phyloP scores from a whole-genome alignment of 2,888 invertebrate species.

The Chromoteleia sp. region DNA sequence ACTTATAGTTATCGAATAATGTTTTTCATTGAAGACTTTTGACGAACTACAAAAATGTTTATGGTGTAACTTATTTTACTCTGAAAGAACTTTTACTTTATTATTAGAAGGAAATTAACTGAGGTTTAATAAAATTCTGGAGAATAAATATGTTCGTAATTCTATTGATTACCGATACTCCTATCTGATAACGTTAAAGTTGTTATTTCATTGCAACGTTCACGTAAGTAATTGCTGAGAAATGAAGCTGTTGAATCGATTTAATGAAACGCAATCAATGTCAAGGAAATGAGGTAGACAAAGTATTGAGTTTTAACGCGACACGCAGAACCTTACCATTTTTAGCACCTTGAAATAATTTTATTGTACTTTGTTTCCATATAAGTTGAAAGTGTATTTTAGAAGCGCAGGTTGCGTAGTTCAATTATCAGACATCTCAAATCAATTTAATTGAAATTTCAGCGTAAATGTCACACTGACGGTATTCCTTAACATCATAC shows the following conservation, averaged over 20 bases:
- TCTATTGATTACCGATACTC: constrained; percentile 10
- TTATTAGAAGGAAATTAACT: too few relatives aligned
- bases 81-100: too few relatives aligned
- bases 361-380: background rate
- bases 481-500: too few relatives aligned
- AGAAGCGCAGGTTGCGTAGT: too few relatives aligned
- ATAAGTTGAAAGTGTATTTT: too few relatives aligned
- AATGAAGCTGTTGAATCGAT: constrained; percentile 34
- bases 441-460: constrained; percentile 1
- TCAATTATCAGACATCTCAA: too few relatives aligned
- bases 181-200: constrained; percentile 15
- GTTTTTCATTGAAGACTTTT: background rate
- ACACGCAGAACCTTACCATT: background rate
- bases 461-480: background rate
- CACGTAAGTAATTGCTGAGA: constrained; percentile 21
- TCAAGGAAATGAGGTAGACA: constrained; percentile 30
- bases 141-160: constrained; percentile 25
- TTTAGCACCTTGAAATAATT: background rate
- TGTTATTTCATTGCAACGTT: constrained; percentile 23
- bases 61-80: too few relatives aligned
- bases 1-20: too few relatives aligned
- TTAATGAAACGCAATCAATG: constrained; percentile 47
- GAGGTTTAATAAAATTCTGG: too few relatives aligned
- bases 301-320: constrained; percentile 24
- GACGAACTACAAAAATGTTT: too few relatives aligned